phyloP scores from a whole-genome alignment of 2,113 vertebrate species.

The Azemiops feae region DNA sequence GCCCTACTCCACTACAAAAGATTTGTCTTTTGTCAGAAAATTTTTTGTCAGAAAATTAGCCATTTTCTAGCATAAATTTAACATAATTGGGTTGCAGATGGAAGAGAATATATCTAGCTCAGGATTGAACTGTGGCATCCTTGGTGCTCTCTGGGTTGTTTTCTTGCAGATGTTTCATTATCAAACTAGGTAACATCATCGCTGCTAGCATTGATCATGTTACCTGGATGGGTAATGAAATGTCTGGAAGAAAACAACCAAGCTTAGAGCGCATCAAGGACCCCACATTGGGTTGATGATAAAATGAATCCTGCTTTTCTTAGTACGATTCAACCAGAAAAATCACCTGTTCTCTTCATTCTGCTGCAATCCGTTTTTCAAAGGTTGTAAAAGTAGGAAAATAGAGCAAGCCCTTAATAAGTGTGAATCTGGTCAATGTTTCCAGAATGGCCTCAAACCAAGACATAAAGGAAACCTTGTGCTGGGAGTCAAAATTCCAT shows the following conservation, averaged over 20 bases:
- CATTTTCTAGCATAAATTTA: neutral
- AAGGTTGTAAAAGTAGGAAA: neutral
- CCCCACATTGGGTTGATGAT: neutral
- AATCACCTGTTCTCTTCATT: neutral
- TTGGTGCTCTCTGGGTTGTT: neutral
- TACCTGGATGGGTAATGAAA: too few relatives aligned
- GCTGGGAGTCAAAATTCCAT: constrained; percentile 13
- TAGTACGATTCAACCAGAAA: neutral
- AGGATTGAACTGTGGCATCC: neutral
- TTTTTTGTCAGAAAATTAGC: too few relatives aligned
- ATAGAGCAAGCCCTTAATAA: neutral
- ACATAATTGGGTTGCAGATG: neutral
- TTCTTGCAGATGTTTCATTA: neutral
- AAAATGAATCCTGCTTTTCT: neutral
- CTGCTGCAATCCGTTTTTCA: constrained; percentile 3
- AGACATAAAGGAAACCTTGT: neutral
- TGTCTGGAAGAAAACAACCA: neutral
- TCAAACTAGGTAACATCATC: neutral
- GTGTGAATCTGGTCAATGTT: fast-evolving
- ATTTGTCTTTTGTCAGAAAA: too few relatives aligned
- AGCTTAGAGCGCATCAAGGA: neutral
- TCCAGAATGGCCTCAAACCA: neutral
- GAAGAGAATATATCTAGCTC: neutral
- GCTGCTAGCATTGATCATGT: neutral
- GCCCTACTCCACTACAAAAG: neutral